Evolutionary conservation across 1,140 invertebrate species (phyloP).

Genomic region (Medauroidea extradentata): DNA sequence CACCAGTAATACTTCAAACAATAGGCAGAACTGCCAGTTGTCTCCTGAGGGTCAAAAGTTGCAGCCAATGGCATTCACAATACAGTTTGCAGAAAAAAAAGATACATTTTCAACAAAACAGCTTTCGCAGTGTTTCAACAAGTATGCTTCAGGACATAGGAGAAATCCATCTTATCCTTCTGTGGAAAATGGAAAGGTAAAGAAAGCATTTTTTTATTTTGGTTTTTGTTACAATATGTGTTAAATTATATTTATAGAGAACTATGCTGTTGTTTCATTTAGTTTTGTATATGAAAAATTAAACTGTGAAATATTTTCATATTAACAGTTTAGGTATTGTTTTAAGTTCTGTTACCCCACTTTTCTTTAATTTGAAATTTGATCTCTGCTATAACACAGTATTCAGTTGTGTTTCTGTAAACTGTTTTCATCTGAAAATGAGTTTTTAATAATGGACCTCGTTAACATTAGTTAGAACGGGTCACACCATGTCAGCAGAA

Average conservation of each 20-base stretch:
- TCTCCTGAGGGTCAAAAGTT: slow-evolving; percentile 21
- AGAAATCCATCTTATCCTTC: slow-evolving; percentile 33
- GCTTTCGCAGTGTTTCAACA: slow-evolving; percentile 42
- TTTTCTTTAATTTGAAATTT: no score
- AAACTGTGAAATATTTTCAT: background rate
- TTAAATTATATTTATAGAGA: background rate
- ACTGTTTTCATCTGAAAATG: no score
- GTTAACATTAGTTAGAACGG: no score
- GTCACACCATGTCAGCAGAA: no score
- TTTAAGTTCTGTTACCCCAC: no score
- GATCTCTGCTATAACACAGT: no score
- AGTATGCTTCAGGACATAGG: slow-evolving; percentile 44
- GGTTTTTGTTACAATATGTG: background rate
- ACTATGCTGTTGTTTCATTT: background rate
- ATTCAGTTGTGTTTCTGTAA: no score
- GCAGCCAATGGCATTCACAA: slow-evolving; percentile 44
- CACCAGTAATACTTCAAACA: no score
- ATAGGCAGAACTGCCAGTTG: no score
- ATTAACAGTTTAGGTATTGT: slow-evolving; percentile 1
- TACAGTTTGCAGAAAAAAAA: slow-evolving; percentile 42
- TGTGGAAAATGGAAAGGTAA: slow-evolving; percentile 34
- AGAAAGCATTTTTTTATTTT: background rate
- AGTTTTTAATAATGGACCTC: no score
- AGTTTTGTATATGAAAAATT: background rate
- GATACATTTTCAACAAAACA: slow-evolving; percentile 24